Evolutionary conservation across 2,113 vertebrate species (phyloP), one percentile per base, ranked within the genome.

Genomic region (Mionectes macconnelli): DNA sequence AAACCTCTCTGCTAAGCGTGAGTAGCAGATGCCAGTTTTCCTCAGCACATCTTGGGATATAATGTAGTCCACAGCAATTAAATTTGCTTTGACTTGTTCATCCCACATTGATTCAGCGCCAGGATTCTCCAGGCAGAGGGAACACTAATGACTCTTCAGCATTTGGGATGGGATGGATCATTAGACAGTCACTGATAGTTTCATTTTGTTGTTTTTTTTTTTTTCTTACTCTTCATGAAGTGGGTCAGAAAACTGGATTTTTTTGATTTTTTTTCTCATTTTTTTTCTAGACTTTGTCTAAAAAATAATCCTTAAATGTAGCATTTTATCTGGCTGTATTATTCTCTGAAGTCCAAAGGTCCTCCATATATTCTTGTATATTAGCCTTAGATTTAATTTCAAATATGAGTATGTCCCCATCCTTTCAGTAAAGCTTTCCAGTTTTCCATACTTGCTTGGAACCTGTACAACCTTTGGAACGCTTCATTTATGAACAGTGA

Each of bases 341-440:
- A 50, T 87, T 72, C 81, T 62, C 49, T 62, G 24, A 94, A 78
- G 53, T 79, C 27, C 39, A 63, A 90, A 91, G 63, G 64, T 60
- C 68, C 33, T 67, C 63, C 40, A 68, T 94, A 79, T 22, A 40
- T 64, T 87, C 40, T 94, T 96, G 64, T 59, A 52, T 85, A 70
- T 93, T 95, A 86, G 33, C 57, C 67, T 90, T 79, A 70, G 63
- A 83, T 87, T 95, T 94, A 53, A 78, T 93, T 97, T 93, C 66
- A 81, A 93, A 91, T 86, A 59, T 62, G 72, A 96, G 35, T 55
- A 53, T 64, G 59, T 33, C 18, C 14, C 47, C 84, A 45, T 77
- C 59, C 49, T 94, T 92, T 74, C 59, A 84, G 78, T 56, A 27
- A 84, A 93, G 69, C 89, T 95, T 82, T 89, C 37, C 57, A 56